Conservation (phyloP, 2,888 invertebrate species). For the Mycogona germanica region DNA sequence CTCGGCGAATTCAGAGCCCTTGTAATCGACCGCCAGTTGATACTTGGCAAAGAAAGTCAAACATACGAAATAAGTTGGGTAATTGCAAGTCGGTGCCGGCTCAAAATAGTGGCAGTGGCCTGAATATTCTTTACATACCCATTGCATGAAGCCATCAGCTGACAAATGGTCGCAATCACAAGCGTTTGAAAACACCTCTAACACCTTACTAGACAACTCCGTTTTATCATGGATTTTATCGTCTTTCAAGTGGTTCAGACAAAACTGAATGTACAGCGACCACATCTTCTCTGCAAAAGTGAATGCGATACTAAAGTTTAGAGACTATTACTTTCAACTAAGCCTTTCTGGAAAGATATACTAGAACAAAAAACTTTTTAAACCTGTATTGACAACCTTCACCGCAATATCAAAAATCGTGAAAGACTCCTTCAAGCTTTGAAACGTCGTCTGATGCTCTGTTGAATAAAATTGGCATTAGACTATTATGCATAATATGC, state of each 20-base stretch:
- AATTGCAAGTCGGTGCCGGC: no score
- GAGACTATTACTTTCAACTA: no score
- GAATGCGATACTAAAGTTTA: no score
- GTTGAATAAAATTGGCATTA: not conserved
- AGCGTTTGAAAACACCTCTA: not conserved
- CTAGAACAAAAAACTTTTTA: not conserved
- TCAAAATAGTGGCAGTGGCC: no score
- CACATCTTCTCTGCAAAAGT: constrained; percentile 7
- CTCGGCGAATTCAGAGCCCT: no score
- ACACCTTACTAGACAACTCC: no score
- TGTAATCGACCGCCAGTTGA: no score
- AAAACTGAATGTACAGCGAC: constrained; percentile 1
- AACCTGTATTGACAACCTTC: not conserved
- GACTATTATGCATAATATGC: no score
- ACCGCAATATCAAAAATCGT: not conserved
- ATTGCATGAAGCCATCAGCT: not conserved
- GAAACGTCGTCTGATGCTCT: not conserved
- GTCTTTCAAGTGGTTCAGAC: not conserved
- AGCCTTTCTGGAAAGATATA: no score
- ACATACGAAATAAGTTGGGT: no score
- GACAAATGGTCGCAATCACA: not conserved
- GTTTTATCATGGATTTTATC: not conserved
- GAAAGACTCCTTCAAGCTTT: not conserved
- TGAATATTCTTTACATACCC: no score
- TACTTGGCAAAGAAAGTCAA: no score